Evolutionary conservation across 2,888 invertebrate genomes (phyloP).

Genomic region (Colletes collaris): DNA sequence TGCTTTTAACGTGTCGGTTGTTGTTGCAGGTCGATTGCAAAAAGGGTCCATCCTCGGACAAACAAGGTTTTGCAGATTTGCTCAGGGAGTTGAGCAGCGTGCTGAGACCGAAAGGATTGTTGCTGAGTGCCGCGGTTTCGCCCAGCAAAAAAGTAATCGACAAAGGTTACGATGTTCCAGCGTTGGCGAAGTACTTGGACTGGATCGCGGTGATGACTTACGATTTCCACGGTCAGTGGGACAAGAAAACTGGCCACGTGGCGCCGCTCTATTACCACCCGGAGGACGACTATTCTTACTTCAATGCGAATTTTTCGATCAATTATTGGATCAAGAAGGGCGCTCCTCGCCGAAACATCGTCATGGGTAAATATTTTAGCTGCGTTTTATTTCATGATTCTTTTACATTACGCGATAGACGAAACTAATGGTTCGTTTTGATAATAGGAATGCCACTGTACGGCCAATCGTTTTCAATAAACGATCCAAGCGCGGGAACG

Average conservation of each 20-base stretch:
- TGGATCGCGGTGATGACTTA: slow-evolving; percentile 97
- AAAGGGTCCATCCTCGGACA: slow-evolving; percentile 93
- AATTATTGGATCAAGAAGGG: slow-evolving; percentile 95
- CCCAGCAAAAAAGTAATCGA: slow-evolving; percentile 95
- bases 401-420: no score
- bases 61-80: slow-evolving; percentile 90
- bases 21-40: slow-evolving; percentile 90
- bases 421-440: background rate
- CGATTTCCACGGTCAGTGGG: slow-evolving; percentile 96
- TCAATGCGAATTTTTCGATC: slow-evolving; percentile 94
- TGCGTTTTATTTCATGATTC: no score
- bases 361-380: slow-evolving; percentile 86
- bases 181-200: slow-evolving; percentile 90
- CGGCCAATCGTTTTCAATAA: slow-evolving; percentile 91
- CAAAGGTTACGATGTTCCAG: slow-evolving; percentile 91
- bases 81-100: slow-evolving; percentile 89
- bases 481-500: slow-evolving; percentile 77
- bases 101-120: slow-evolving; percentile 87
- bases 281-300: slow-evolving; percentile 91
- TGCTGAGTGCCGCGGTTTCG: slow-evolving; percentile 93
- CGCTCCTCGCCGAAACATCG: slow-evolving; percentile 90
- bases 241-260: slow-evolving; percentile 95
- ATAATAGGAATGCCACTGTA: slow-evolving; percentile 89
- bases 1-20: no score
- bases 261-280: slow-evolving; percentile 93